phyloP scores from a whole-genome alignment of 2,888 invertebrate genomes.

The Dinocampus coccinellae region DNA sequence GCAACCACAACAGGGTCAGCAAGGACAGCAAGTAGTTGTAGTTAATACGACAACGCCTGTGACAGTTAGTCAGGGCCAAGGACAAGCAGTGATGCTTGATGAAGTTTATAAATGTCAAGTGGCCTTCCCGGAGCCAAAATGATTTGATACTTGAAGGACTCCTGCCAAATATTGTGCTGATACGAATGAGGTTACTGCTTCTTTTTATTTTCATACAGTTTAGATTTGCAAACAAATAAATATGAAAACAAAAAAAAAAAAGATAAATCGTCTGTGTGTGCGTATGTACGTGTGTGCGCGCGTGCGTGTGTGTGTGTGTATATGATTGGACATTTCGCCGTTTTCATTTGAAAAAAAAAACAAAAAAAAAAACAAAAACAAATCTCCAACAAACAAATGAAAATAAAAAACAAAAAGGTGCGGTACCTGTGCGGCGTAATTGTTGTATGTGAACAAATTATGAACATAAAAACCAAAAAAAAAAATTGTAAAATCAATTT shows the following conservation, averaged over 20 bases:
- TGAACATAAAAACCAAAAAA: background rate
- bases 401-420: background rate
- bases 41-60: conserved; percentile 66
- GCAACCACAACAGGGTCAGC: conserved; percentile 52
- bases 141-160: conserved; percentile 55
- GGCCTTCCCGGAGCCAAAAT: conserved; percentile 68
- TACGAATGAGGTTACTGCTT: conserved; percentile 44
- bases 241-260: background rate
- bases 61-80: conserved; percentile 66
- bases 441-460: background rate
- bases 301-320: background rate
- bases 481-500: background rate
- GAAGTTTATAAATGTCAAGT: conserved; percentile 69
- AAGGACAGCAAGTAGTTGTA: conserved; percentile 66
- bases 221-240: background rate
- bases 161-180: conserved; percentile 41
- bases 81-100: conserved; percentile 67
- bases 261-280: background rate
- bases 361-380: background rate
- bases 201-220: conserved; percentile 44
- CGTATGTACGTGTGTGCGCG: background rate
- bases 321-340: conserved; percentile 1
- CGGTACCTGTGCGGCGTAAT: conserved; percentile 8
- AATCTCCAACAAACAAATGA: background rate
- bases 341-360: background rate